Percentiles rank a stretch among this genome's conserved stretches.
These are phyloP conservation scores for Bombylius major DNA, from an alignment of 2,888 invertebrate species.

Conservation along the genomic window DNA sequence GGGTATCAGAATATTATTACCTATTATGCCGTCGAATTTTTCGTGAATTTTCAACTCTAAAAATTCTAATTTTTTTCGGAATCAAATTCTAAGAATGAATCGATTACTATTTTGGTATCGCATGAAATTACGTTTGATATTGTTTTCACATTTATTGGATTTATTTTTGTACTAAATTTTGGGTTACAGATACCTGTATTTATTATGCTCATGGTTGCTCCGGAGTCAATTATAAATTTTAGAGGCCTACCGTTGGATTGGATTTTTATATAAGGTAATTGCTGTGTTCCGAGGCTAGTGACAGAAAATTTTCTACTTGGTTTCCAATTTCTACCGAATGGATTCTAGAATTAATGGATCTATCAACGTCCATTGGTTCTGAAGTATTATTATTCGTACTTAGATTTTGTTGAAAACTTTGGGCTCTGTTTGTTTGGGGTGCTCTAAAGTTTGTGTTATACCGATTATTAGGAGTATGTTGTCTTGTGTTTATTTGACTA, in stretches of 20 bases:
- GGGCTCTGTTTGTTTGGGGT: background rate
- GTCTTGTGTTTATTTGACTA: background rate
- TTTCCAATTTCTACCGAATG: background rate
- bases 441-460: background rate
- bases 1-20: background rate
- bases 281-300: slow-evolving; percentile 1
- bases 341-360: background rate
- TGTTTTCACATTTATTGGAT: slow-evolving; percentile 2
- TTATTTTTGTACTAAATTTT: slow-evolving; percentile 2
- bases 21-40: slow-evolving; percentile 8
- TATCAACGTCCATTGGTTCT: slow-evolving; percentile 3
- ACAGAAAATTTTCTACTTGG: slow-evolving; percentile 4
- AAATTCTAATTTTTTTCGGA: slow-evolving; percentile 7
- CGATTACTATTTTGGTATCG: slow-evolving; percentile 6
- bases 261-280: slow-evolving; percentile 9
- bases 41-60: slow-evolving; percentile 7
- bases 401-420: background rate
- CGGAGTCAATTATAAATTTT: slow-evolving; percentile 8
- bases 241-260: slow-evolving; percentile 6
- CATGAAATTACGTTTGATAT: background rate
- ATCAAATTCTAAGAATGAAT: slow-evolving; percentile 10
- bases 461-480: background rate
- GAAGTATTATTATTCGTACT: background rate
- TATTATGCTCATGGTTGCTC: slow-evolving; percentile 8
- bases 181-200: slow-evolving; percentile 8